Evolutionary conservation across 1,140 invertebrate species (phyloP).

Genomic region (Diabrotica undecimpunctata): DNA sequence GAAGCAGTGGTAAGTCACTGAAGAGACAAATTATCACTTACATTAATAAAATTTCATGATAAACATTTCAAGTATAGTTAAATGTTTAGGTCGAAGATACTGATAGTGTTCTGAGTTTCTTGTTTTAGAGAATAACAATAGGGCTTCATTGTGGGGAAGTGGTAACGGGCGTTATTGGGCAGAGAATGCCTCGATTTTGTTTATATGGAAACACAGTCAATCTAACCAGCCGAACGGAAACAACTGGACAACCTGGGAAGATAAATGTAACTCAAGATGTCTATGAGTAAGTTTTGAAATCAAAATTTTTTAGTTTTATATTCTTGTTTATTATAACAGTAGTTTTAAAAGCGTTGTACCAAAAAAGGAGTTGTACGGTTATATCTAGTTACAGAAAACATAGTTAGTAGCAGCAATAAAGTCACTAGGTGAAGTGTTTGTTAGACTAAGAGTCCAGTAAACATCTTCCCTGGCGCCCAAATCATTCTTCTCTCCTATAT

Average conservation of each 20-base stretch:
- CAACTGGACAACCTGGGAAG: constrained; percentile 83
- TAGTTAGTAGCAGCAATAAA: too few relatives aligned
- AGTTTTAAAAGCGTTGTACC: too few relatives aligned
- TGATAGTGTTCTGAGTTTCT: neutral
- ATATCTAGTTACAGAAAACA: too few relatives aligned
- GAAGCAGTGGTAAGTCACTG: constrained; percentile 72
- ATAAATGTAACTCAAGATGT: constrained; percentile 94
- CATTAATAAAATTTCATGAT: too few relatives aligned
- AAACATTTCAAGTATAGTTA: too few relatives aligned
- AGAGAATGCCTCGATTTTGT: constrained; percentile 96
- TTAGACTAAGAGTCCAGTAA: too few relatives aligned
- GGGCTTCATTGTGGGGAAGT: constrained; percentile 95
- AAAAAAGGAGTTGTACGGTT: too few relatives aligned
- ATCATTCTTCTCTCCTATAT: too few relatives aligned
- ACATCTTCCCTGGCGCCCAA: too few relatives aligned
- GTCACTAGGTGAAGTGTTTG: too few relatives aligned
- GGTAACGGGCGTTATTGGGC: constrained; percentile 93
- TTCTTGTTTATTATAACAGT: too few relatives aligned
- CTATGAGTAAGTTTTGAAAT: constrained; percentile 68
- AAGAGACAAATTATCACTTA: neutral
- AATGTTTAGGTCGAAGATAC: too few relatives aligned
- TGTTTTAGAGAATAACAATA: constrained; percentile 82
- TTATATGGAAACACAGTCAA: constrained; percentile 97
- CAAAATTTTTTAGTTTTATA: neutral
- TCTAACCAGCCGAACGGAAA: constrained; percentile 91